Percentiles rank a stretch among this genome's conserved stretches.
Conservation (phyloP, 2,888 invertebrate genomes). For the Caenorhabditis macrosperma region DNA sequence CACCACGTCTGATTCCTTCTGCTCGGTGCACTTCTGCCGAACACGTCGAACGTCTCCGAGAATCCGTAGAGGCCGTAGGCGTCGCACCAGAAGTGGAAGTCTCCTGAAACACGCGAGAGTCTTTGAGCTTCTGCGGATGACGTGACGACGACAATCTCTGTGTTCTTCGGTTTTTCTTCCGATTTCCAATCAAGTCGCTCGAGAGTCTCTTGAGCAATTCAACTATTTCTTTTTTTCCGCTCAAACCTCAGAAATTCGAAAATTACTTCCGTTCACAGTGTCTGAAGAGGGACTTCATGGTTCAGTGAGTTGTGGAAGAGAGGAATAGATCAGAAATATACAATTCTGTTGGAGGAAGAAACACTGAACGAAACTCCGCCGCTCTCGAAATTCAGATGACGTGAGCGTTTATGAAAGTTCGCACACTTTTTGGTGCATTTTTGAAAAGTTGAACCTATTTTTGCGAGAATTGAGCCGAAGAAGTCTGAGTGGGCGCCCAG, state of each 20-base stretch:
- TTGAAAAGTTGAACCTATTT: constrained; percentile 14
- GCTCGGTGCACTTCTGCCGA: constrained; percentile 65
- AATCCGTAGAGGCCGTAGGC: constrained; percentile 68
- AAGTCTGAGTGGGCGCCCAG: too few relatives aligned
- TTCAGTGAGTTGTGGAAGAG: constrained; percentile 6
- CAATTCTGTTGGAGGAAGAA: constrained; percentile 3
- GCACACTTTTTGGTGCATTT: background rate
- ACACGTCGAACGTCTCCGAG: constrained; percentile 66
- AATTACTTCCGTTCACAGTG: constrained; percentile 40
- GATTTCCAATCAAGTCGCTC: constrained; percentile 1
- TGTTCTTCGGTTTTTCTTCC: constrained; percentile 1
- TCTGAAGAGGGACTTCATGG: constrained; percentile 2
- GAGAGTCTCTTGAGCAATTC: constrained; percentile 7
- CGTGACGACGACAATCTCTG: background rate
- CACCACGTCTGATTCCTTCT: constrained; percentile 66
- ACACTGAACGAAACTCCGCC: too few relatives aligned
- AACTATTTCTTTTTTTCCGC: background rate
- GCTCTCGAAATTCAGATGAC: constrained; percentile 16
- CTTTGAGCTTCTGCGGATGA: background rate
- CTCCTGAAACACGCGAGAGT: constrained; percentile 50
- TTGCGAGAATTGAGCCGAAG: background rate
- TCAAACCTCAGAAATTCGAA: background rate
- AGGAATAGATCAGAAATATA: constrained; percentile 8
- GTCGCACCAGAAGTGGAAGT: constrained; percentile 72
- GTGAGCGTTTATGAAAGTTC: background rate